phyloP scores from a whole-genome alignment of 2,797 vertebrate genomes.

The Sebastes baramenuke region DNA sequence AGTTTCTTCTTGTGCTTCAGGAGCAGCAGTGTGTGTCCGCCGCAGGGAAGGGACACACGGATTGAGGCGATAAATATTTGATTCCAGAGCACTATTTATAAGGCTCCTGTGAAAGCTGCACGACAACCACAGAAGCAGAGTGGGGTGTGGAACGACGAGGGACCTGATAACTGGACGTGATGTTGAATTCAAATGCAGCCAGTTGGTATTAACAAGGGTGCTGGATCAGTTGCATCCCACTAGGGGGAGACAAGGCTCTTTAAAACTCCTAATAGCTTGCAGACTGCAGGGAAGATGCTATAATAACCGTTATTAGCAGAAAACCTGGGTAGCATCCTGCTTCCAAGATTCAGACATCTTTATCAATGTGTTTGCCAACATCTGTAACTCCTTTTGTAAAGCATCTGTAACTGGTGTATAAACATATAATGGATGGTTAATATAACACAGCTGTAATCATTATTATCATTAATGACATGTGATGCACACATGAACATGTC shows the following conservation, averaged over 20 bases:
- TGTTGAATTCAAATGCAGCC: conserved; percentile 52
- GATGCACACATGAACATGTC: background rate
- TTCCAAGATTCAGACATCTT: background rate
- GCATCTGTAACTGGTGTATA: background rate
- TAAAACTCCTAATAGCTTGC: background rate
- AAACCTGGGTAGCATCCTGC: background rate
- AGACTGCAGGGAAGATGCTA: background rate
- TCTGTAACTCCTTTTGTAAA: background rate
- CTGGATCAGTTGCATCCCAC: conserved; percentile 30
- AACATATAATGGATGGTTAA: background rate
- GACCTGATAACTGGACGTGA: conserved; percentile 44
- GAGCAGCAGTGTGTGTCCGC: conserved; percentile 30
- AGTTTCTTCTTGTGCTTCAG: conserved; percentile 52
- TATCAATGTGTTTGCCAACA: background rate
- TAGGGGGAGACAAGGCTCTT: conserved; percentile 68
- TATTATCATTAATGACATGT: background rate
- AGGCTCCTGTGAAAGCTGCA: conserved; percentile 58
- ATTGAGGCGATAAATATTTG: conserved; percentile 68
- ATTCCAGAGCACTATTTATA: conserved; percentile 69
- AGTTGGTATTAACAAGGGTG: conserved; percentile 32
- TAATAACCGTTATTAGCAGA: conserved; percentile 17
- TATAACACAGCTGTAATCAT: background rate
- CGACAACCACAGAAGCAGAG: conserved; percentile 35
- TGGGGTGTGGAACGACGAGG: conserved; percentile 29
- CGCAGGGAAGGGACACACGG: conserved; percentile 21